phyloP scores from a whole-genome alignment of 2,888 invertebrate species.

The Macroteleia sp. region DNA sequence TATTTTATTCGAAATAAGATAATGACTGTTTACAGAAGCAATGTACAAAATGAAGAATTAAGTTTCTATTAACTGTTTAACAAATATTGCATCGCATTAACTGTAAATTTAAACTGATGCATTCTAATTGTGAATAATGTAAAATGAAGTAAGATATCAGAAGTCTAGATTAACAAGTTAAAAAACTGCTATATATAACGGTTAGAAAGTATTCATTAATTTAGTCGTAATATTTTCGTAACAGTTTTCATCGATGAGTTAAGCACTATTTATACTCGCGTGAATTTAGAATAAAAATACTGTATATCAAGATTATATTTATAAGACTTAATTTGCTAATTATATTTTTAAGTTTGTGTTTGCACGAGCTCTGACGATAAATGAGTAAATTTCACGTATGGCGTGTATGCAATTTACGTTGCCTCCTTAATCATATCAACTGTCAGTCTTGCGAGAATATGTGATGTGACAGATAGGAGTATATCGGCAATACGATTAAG shows the following conservation, averaged over 20 bases:
- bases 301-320: constrained; percentile 14
- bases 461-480: constrained; percentile 58
- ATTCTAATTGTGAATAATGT: too few relatives aligned
- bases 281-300: constrained; percentile 24
- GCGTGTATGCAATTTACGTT: constrained; percentile 55
- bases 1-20: too few relatives aligned
- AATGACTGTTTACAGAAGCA: too few relatives aligned
- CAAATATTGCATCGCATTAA: too few relatives aligned
- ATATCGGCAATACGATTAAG: constrained; percentile 62
- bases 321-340: constrained; percentile 27
- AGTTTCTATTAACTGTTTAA: too few relatives aligned
- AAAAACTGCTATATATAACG: too few relatives aligned
- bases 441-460: constrained; percentile 56
- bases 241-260: not conserved
- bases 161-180: too few relatives aligned
- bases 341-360: constrained; percentile 36
- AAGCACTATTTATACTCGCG: constrained; percentile 5
- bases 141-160: too few relatives aligned
- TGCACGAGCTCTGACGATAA: constrained; percentile 18
- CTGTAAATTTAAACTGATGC: too few relatives aligned
- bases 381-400: constrained; percentile 48
- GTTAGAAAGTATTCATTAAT: not conserved
- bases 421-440: constrained; percentile 61
- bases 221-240: not conserved
- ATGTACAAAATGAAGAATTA: too few relatives aligned